Evolutionary conservation across 2,888 invertebrate genomes (phyloP), one percentile per base, ranked within the genome.

Genomic region (Pterostichus niger): DNA sequence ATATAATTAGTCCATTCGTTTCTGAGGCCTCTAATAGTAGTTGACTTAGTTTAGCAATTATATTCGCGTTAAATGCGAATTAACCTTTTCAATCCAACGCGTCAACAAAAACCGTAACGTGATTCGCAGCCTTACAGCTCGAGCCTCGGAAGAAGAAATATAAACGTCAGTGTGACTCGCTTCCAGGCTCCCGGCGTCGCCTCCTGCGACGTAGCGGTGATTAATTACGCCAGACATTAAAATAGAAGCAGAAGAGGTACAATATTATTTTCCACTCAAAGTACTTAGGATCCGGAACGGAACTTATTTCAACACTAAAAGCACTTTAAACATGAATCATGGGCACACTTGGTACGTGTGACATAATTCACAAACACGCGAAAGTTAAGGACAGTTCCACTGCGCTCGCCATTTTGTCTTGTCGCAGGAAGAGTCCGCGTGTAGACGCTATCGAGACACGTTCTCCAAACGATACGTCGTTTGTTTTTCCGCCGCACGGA

Each of bases 261-360:
- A 82, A 75, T 82, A 82, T 82, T 75, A 82, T 82, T 75, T 82
- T 82, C 82, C 75, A 82, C 75, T 82, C 82, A 82, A 73, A 82
- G 82, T 82, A 82, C 82, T 82, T 82, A 82, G 82, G 24, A 82
- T 75, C 82, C 73, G 82, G 75, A 82, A 82, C 75, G 73, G 54
- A 75, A 82, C 82, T 82, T 82, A 82, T 82, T 82, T 82, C 73
- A 82, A 75, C 75, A 75, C 59, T 82, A 56, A 82, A 82, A 82
- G 73, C 82, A 82, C 82, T 82, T 82, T 82, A 82, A 82, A 82
- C 82, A 82, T 82, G 82, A 82, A 82, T 82, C 82, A 82, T 82
- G 73, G 82, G 40, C 59, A 82, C 82, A 82, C 75, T 82, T 75
- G 82, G 44, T 82, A 82, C 82, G 82, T 82, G 82, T 75, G 73